These are phyloP conservation scores for Sepioteuthis lessoniana DNA, from an alignment of 2,888 invertebrate species.

Conservation along the genomic window DNA sequence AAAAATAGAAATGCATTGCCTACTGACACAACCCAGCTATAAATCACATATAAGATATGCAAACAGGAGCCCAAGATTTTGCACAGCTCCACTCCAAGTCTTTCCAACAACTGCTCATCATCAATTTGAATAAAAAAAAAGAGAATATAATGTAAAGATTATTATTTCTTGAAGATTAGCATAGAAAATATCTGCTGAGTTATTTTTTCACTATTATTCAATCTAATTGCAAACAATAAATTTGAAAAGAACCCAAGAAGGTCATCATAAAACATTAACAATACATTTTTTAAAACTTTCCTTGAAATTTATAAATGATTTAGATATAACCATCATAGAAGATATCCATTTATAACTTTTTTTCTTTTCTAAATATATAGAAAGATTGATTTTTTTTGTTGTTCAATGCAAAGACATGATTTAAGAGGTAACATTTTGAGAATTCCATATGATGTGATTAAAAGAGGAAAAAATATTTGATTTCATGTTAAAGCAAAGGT, in stretches of 20 bases:
- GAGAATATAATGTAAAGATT: background rate
- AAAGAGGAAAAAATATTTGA: background rate
- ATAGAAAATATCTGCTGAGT: background rate
- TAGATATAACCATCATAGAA: background rate
- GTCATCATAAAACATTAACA: background rate
- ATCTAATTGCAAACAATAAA: background rate
- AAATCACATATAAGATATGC: background rate
- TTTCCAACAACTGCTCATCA: background rate
- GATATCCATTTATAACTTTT: background rate
- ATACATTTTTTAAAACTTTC: background rate
- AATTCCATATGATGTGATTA: background rate
- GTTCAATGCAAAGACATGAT: background rate
- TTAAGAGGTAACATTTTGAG: background rate
- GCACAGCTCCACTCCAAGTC: background rate
- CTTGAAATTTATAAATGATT: background rate
- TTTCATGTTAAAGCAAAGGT: background rate
- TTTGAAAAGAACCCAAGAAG: background rate
- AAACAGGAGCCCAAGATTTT: background rate
- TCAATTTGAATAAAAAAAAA: background rate
- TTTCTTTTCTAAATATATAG: background rate
- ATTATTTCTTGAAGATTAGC: background rate
- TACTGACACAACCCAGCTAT: background rate
- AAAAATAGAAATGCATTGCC: conserved; percentile 2
- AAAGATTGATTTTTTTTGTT: background rate
- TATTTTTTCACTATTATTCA: background rate